Percentiles rank a stretch among this genome's conserved stretches.
Conservation (phyloP, 2,888 invertebrate species). For the Zonitis immaculata region DNA sequence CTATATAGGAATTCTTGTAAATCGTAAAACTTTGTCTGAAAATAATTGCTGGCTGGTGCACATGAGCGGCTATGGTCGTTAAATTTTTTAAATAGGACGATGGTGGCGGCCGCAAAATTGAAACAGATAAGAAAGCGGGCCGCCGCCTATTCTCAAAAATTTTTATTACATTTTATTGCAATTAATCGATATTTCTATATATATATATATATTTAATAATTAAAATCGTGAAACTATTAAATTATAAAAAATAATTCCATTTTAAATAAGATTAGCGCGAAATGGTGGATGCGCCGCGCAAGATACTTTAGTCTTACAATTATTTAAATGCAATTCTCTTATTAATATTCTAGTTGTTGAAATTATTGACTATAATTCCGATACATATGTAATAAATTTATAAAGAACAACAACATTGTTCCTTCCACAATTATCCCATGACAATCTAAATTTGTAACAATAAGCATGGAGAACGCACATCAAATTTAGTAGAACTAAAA, state of each 20-base stretch:
- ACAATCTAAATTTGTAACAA: slow-evolving; percentile 1
- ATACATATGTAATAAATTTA: too few relatives aligned
- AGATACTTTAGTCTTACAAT: too few relatives aligned
- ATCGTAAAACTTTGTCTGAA: slow-evolving; percentile 24
- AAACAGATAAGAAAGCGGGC: background rate
- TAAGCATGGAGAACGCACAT: background rate
- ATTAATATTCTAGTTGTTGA: too few relatives aligned
- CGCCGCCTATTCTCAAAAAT: too few relatives aligned
- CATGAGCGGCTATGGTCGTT: slow-evolving; percentile 7
- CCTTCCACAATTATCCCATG: background rate
- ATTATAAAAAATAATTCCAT: too few relatives aligned
- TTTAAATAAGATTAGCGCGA: too few relatives aligned
- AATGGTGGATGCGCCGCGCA: background rate
- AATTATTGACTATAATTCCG: too few relatives aligned
- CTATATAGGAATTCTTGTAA: slow-evolving; percentile 25
- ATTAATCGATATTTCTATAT: too few relatives aligned
- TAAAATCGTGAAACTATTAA: too few relatives aligned
- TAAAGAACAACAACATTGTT: background rate
- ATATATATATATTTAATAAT: too few relatives aligned
- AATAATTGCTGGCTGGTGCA: slow-evolving; percentile 13
- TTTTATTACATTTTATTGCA: too few relatives aligned
- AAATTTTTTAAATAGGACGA: slow-evolving; percentile 10
- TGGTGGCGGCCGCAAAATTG: background rate
- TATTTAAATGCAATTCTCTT: too few relatives aligned
- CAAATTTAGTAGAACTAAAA: background rate